Evolutionary conservation across 2,797 vertebrate genomes (phyloP).

Genomic region (Helostoma temminkii): DNA sequence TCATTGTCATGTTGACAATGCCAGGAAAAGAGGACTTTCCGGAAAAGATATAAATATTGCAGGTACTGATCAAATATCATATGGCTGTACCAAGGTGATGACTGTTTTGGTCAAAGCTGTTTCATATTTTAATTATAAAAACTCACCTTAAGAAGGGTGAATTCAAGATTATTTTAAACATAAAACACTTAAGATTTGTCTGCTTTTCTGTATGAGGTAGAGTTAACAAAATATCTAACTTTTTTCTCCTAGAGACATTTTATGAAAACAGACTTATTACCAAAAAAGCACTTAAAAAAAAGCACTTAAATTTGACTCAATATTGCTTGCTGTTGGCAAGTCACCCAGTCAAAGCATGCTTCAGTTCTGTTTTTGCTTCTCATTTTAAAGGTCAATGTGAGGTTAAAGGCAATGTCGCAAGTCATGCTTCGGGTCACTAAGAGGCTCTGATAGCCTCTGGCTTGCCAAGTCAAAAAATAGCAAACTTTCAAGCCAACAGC

Average conservation of each 20-base stretch:
- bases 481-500: slow-evolving; percentile 10
- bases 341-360: slow-evolving; percentile 9
- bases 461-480: slow-evolving; percentile 42
- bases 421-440: slow-evolving; percentile 31
- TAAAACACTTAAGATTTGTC: background rate
- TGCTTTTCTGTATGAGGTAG: background rate
- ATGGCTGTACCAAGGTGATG: background rate
- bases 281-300: slow-evolving; percentile 5
- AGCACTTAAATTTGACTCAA: background rate
- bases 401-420: slow-evolving; percentile 41
- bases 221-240: background rate
- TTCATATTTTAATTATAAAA: background rate
- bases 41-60: slow-evolving; percentile 44
- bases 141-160: background rate
- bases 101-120: background rate
- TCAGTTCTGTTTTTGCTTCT: slow-evolving; percentile 34
- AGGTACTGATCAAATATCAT: slow-evolving; percentile 43
- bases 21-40: slow-evolving; percentile 38
- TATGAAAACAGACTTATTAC: background rate
- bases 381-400: slow-evolving; percentile 42
- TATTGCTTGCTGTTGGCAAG: slow-evolving; percentile 1
- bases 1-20: too few species aligned
- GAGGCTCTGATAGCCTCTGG: slow-evolving; percentile 24
- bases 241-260: too few species aligned
- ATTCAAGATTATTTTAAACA: background rate